Evolutionary conservation across 2,888 invertebrate genomes (phyloP), one percentile per base, ranked within the genome.

Genomic region (Ischnura elegans): DNA sequence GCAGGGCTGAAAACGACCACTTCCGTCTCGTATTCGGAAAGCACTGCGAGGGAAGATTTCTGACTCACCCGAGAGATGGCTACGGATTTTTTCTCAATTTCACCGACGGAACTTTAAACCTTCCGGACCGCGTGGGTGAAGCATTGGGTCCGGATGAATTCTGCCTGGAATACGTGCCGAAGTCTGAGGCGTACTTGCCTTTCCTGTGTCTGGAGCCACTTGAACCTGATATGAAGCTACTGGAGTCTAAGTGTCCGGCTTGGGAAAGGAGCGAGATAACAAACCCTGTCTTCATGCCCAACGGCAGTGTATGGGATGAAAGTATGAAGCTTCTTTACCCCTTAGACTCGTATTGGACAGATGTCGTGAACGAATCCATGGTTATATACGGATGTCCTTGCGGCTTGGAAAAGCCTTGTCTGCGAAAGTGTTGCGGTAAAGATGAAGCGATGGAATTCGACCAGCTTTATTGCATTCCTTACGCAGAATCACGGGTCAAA

Each of bases 11-110:
- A 2, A 5, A n/a, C 42, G 43, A 6, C 25, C 43, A 90, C 43
- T 90, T 90, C n/a, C 61, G 45, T 13, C 51, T 90, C 43, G 25
- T 36, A 13, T 76, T 76, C n/a, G 76, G 76, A 2, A 76, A 76
- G 76, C 36, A 29, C 1, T 76, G 76, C 36, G 10, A 36, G 29
- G 76, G 76, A 8, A 29, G 29, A 13, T 36, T 76, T 8, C n/a
- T 76, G 13, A 76, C 76, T 29, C 76, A 76, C 36, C 76, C 76
- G 25, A 61, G 43, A 10, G 76, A 76, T 25, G 90, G 61, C 2
- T 55, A 90, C 43, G 61, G 43, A n/a, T 90, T 90, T n/a, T 90
- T 55, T 36, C 13, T 90, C 16, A 90, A 90, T n/a, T 90, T 90
- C 90, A 61, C 90, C n/a, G 90, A 90, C 19, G 90, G 90, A 5